phyloP scores from a whole-genome alignment of 2,113 vertebrate genomes.

The Diadophis punctatus region DNA sequence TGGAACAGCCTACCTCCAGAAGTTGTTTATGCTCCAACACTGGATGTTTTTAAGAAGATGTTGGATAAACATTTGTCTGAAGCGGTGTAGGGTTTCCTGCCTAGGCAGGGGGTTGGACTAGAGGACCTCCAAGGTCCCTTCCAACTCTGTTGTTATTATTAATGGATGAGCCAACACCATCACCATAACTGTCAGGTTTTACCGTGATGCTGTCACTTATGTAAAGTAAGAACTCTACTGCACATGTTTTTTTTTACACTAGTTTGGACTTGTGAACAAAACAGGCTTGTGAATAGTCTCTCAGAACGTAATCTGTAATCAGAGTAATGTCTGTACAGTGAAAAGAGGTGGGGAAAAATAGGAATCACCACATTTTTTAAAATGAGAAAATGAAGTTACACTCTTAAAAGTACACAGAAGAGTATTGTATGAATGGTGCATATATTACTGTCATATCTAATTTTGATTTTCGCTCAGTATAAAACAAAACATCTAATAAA shows the following conservation, averaged over 20 bases:
- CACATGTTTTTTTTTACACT: neutral
- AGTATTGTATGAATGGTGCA: neutral
- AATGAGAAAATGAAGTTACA: neutral
- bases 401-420: neutral
- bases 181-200: neutral
- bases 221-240: neutral
- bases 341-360: neutral
- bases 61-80: too few species aligned
- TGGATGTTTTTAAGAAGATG: too few species aligned
- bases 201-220: neutral
- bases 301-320: neutral
- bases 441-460: neutral
- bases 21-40: too few species aligned
- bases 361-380: neutral
- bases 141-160: too few species aligned
- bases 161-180: neutral
- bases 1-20: too few species aligned
- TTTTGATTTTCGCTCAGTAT: neutral
- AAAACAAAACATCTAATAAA: neutral
- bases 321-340: neutral
- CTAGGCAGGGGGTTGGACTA: too few species aligned
- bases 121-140: too few species aligned
- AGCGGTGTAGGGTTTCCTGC: too few species aligned
- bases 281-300: neutral
- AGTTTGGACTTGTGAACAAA: neutral